Evolutionary conservation across 2,113 vertebrate species (phyloP).

Genomic region (Pteropus alecto): DNA sequence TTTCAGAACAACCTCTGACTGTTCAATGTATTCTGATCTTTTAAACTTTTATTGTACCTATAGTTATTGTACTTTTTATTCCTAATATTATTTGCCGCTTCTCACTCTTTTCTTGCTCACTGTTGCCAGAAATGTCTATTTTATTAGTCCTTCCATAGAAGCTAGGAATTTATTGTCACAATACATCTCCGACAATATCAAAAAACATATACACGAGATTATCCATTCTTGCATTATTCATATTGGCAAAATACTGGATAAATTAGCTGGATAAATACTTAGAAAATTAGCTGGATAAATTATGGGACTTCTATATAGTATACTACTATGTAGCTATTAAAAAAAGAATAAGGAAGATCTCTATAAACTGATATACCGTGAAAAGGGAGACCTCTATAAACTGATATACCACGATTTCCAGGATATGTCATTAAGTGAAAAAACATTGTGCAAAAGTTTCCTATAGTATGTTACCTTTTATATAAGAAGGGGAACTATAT

Average conservation of each 20-base stretch:
- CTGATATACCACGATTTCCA: neutral
- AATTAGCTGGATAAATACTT: neutral
- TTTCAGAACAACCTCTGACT: neutral
- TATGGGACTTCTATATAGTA: neutral
- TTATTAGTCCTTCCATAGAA: constrained; percentile 3
- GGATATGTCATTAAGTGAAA: neutral
- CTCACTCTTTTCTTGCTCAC: neutral
- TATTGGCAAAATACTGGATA: neutral
- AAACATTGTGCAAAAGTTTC: neutral
- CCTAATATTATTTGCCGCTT: neutral
- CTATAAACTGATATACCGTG: neutral
- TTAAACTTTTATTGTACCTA: neutral
- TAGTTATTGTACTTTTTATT: neutral
- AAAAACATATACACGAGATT: neutral
- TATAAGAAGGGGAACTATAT: neutral
- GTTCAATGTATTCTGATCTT: neutral
- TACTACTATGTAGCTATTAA: neutral
- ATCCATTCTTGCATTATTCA: neutral
- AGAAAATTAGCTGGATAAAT: neutral
- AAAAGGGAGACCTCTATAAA: neutral
- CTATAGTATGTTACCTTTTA: neutral
- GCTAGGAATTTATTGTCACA: constrained; percentile 1
- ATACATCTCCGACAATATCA: neutral
- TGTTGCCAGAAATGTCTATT: constrained; percentile 14
- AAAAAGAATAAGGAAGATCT: neutral